Base-by-base conservation (phyloP, 2,888 invertebrate species). In the Agrenia bidenticulata region DNA sequence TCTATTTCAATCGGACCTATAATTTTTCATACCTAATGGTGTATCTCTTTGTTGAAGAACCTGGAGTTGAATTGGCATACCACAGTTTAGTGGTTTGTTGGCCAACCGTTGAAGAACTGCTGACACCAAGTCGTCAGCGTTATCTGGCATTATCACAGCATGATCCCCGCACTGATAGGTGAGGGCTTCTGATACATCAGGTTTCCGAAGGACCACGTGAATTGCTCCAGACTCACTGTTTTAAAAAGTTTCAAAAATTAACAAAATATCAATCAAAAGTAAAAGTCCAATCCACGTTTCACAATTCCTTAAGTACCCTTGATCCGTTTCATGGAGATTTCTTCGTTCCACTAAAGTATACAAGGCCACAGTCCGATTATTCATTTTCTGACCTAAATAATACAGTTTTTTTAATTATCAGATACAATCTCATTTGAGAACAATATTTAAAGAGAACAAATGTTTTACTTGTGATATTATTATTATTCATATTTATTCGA, bases 101-200 rank as follows among this genome's bases (percentile, higher is more conserved):
- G 72, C 74, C 63, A 95, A 79, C 68, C 89, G 85, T 54, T 84
- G 81, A 42, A 95, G 79, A 64, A 96, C 85, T 39, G 86, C 88
- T 59, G 92, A 87, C 0, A 96, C 94, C 41, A 94, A 79, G 66
- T 90, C 88, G 9, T 83, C 81, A 56, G 88, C 84, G 80, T 96
- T 96, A 73, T 88, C 88, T 0, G 95, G 89, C 78, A 91, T 89
- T 63, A 96, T 90, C 11, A 93, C 95, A 37, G 96, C 87, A 79
- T 96, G 96, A 80, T 96, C 96, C 0, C 96, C 96, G 0, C 95
- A 94, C 64, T 88, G 86, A 77, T 94, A 95, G 32, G 83, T 80
- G 23, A 89, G 81, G 17, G 77, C 77, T 1, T 70, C 69, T 4
- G 77, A 73, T 77, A 85, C 84, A 76, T 79, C 66, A 15, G 80